Base-by-base conservation (phyloP, 2,888 invertebrate genomes). In the Diarsia rubi region DNA sequence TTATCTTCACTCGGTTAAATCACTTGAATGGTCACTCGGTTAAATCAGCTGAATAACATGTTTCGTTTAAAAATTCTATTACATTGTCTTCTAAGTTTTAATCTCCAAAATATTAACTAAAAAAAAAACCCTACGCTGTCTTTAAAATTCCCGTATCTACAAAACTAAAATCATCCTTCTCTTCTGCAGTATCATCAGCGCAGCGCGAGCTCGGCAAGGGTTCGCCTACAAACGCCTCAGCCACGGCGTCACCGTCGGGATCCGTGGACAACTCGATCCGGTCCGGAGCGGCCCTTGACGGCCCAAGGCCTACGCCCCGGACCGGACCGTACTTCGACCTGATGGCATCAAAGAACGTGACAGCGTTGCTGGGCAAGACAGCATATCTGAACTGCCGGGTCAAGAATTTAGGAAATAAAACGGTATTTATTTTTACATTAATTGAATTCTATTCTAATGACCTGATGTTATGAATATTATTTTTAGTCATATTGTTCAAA, bases 371-470 rank as follows among this genome's bases (percentile, higher is more conserved):
- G 75, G 98, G 99, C 85, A 98, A 99, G 94, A 99, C 98, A 54
- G 98, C 99, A 67, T 98, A 98, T 92, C 97, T 99, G 87, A 98
- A 98, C 93, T 99, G 99, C 95, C 97, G 98, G 81, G 98, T 99
- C 84, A 98, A 98, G 96, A 98, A 98, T 96, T 97, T 99, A 93
- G 98, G 98, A 86, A 99, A 99, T 97, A 98, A 98, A 96, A 98
- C 99, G 95, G 98, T 99, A 91, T 9, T 49, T 62, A 11, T 31
- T 31, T 59, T 57, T 27, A 27, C 1, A 1, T 16, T 24, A 3
- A 45, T 45, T 4, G 45, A 16, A 45, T 3, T 45, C 45, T n/a
- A 57, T 24, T 57, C 2, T 27, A 24, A 14, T n/a, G 12, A 24
- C 2, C 5, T n/a, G n/a, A 14, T 54, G n/a, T n/a, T n/a, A n/a